Percentiles rank a stretch among this genome's conserved stretches.
Conservation (phyloP, 2,113 vertebrate genomes). For the Deroptyus accipitrinus region DNA sequence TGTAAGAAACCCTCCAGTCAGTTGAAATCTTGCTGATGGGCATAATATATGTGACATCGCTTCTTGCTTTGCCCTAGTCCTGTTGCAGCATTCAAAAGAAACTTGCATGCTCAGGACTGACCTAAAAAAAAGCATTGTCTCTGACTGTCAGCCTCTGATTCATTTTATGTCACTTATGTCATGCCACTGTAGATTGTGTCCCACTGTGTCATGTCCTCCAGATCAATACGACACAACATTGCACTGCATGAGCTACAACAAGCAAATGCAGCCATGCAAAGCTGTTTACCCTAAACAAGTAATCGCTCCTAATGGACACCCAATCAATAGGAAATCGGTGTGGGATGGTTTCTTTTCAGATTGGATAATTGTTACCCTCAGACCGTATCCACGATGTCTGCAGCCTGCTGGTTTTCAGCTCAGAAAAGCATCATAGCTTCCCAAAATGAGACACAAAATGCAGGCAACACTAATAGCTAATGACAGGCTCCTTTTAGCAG, state of each 20-base stretch:
- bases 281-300: not conserved
- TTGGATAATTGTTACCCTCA: not conserved
- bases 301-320: not conserved
- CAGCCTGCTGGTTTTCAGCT: not conserved
- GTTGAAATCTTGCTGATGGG: not conserved
- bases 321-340: not conserved
- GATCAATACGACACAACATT: not conserved
- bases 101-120: not conserved
- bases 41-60: fast-evolving
- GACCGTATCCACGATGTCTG: fast-evolving
- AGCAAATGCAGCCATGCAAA: not conserved
- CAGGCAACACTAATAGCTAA: not conserved
- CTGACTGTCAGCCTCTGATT: not conserved
- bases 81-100: not conserved
- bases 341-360: not conserved
- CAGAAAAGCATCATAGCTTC: not conserved
- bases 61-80: not conserved
- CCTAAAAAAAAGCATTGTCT: not conserved
- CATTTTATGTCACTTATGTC: not conserved
- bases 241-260: not conserved
- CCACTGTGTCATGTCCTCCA: not conserved
- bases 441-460: fast-evolving
- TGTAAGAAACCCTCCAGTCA: fast-evolving
- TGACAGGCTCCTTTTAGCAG: not conserved
- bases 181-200: not conserved